Evolutionary conservation across 2,888 invertebrate genomes (phyloP), one percentile per base, ranked within the genome.

Genomic region (Ormyrus pomaceus): DNA sequence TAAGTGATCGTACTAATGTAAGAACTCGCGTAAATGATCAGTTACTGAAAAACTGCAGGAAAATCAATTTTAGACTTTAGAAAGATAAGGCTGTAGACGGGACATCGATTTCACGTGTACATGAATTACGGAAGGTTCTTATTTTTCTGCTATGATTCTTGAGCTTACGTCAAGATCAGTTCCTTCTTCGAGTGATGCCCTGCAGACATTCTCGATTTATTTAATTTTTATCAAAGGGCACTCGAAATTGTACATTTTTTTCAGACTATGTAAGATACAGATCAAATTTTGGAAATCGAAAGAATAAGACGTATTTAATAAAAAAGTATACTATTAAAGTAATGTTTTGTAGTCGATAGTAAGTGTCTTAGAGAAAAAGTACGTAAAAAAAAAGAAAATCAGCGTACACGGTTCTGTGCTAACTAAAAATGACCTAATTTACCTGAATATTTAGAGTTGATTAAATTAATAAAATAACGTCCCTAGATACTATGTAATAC

Each of bases 281-380:
- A 73, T 73, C 6, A 73, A 65, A 64, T 56, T 73, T 68, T n/a
- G 46, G 55, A 66, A 53, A 70, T 13, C 19, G 48, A 11, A 70
- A 70, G 50, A 10, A 45, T 55, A 55, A 73, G 46, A 66, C 58
- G 34, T 61, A 62, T 72, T 68, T 72, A 81, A 66, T 64, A 53
- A 46, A 45, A 19, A 19, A 19, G 65, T 70, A 48, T 75, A 79
- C 13, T 69, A 59, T 65, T 55, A 53, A 78, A 79, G 50, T 71
- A 76, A 78, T 68, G 51, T 75, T 79, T 81, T 79, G 58, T 77
- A 79, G 77, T 65, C 53, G 53, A n/a, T 79, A 79, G 69, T 76
- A 70, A 78, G 70, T 79, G 72, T 79, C 56, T 53, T 75, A 79
- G 70, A 51, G 11, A 71, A 19, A 80, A 48, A 48, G 68, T 68